Percentiles rank a stretch among this genome's conserved stretches.
phyloP scores from a whole-genome alignment of 1,140 invertebrate species.

The Mercenaria mercenaria region DNA sequence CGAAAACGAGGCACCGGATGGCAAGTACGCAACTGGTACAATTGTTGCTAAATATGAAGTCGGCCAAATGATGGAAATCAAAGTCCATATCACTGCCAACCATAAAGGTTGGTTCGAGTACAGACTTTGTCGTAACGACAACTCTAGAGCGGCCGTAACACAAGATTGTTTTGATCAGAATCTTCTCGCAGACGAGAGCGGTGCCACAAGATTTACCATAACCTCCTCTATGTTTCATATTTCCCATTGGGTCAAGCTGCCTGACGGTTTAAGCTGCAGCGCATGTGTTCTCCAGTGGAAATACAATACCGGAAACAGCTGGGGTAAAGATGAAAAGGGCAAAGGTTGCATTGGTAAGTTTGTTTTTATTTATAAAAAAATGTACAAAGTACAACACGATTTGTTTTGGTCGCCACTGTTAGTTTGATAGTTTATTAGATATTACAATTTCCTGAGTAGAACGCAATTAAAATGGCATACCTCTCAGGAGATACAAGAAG shows the following conservation, averaged over 20 bases:
- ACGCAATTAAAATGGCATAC: no score
- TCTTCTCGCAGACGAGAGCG: constrained; percentile 87
- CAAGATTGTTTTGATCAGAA: constrained; percentile 71
- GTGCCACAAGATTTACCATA: constrained; percentile 63
- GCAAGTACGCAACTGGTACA: constrained; percentile 69
- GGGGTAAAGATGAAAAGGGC: constrained; percentile 63
- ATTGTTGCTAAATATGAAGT: constrained; percentile 57
- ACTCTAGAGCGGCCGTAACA: constrained; percentile 42
- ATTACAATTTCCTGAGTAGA: background rate
- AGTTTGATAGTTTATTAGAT: background rate
- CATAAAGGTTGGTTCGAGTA: constrained; percentile 74
- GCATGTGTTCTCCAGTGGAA: constrained; percentile 96
- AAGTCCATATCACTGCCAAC: constrained; percentile 68
- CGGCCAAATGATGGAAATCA: constrained; percentile 78
- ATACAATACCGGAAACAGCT: constrained; percentile 88
- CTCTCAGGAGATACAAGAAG: no score
- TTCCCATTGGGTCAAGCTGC: constrained; percentile 86
- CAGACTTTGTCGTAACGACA: constrained; percentile 82
- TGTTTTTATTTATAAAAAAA: no score
- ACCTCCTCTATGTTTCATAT: constrained; percentile 28
- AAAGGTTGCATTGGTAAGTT: constrained; percentile 52
- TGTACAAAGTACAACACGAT: background rate
- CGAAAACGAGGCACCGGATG: constrained; percentile 91
- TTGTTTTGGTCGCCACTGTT: background rate
- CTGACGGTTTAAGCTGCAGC: constrained; percentile 92